Evolutionary conservation across 1,140 invertebrate species (phyloP).

Genomic region (Littorina saxatilis): DNA sequence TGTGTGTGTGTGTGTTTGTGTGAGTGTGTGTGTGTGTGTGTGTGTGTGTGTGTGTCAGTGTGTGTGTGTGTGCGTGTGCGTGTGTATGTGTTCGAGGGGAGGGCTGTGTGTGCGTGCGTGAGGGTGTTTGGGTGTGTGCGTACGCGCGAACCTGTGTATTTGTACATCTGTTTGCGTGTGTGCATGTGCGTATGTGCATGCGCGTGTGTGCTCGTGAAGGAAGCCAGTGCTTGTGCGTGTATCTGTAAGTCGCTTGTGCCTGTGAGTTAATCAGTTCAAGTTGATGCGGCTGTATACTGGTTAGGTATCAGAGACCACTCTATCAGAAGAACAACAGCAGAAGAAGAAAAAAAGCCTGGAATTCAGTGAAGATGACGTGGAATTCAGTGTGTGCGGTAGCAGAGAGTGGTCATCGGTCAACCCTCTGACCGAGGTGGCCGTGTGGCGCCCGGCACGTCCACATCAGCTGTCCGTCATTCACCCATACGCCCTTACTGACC

Average conservation of each 20-base stretch:
- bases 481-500: no score
- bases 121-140: not conserved
- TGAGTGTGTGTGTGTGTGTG: conserved; percentile 19
- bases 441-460: no score
- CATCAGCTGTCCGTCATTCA: no score
- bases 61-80: conserved; percentile 15
- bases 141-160: not conserved
- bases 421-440: no score
- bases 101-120: not conserved
- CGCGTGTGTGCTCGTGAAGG: not conserved
- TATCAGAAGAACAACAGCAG: no score
- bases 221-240: not conserved
- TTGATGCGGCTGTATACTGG: no score
- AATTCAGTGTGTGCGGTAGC: no score
- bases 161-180: not conserved
- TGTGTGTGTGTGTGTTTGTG: not conserved
- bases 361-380: no score
- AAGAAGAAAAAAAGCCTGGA: no score
- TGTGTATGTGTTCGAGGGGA: not conserved
- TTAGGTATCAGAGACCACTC: no score
- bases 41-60: conserved; percentile 19
- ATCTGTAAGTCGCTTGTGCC: not conserved
- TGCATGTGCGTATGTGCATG: not conserved
- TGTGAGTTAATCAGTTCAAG: not conserved
- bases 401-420: no score